phyloP scores from a whole-genome alignment of 1,140 invertebrate species.

The Artemia franciscana region DNA sequence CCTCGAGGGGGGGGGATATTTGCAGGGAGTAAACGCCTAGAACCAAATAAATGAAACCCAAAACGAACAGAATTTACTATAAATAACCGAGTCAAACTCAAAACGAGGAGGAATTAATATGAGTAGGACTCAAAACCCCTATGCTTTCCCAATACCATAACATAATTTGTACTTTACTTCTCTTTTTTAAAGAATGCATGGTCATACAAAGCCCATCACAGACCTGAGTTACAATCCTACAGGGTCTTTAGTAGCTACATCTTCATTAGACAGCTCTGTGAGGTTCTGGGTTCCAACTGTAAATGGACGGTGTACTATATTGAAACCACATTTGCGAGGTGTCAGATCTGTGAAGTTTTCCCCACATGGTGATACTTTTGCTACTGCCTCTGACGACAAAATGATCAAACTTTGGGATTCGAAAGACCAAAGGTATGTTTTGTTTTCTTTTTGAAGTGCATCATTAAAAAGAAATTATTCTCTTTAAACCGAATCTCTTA shows the following conservation, averaged over 20 bases:
- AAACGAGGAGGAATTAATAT: too few relatives aligned
- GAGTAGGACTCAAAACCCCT: too few relatives aligned
- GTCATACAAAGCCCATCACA: slow-evolving; percentile 24
- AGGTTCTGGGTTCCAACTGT: slow-evolving; percentile 62
- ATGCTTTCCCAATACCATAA: too few relatives aligned
- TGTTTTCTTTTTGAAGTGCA: too few relatives aligned
- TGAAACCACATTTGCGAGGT: slow-evolving; percentile 48
- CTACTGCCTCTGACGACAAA: slow-evolving; percentile 73
- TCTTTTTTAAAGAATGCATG: slow-evolving; percentile 15
- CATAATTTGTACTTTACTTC: too few relatives aligned
- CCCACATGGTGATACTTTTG: slow-evolving; percentile 40
- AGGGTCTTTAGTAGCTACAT: slow-evolving; percentile 53
- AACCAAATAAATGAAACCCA: too few relatives aligned
- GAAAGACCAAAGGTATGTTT: slow-evolving; percentile 28
- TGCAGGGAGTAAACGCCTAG: too few relatives aligned
- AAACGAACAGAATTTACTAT: too few relatives aligned
- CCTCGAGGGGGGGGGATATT: too few relatives aligned
- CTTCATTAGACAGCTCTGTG: slow-evolving; percentile 54
- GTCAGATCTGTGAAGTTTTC: slow-evolving; percentile 59
- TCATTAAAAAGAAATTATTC: too few relatives aligned
- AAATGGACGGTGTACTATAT: slow-evolving; percentile 42
- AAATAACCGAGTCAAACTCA: too few relatives aligned
- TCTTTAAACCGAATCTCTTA: too few relatives aligned
- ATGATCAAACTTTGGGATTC: slow-evolving; percentile 42
- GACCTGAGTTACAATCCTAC: slow-evolving; percentile 49